Evolutionary conservation across 2,113 vertebrate genomes (phyloP), one percentile per base, ranked within the genome.

Genomic region (Alethe castanea): DNA sequence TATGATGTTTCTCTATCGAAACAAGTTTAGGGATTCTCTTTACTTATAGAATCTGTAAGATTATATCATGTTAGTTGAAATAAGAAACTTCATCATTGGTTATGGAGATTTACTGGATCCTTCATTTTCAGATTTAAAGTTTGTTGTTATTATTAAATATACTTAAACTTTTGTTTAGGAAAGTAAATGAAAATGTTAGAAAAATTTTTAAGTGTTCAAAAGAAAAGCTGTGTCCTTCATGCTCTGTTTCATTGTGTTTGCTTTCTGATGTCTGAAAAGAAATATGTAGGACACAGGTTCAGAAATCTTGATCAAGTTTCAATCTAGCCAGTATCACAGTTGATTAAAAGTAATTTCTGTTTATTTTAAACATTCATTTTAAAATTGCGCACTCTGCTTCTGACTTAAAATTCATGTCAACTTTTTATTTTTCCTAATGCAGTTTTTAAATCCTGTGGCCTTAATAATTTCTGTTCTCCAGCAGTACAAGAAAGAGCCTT

Each of bases 311-410:
- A 48, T 65, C 28, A 57, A 66, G 19, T 85, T 74, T 61, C 25
- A 61, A 8, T 48, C n/a, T 40, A 65, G 31, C 10, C 8, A 53
- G 5, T 79, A 78, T 74, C 57, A 54, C 11, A 79, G 42, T 31
- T 62, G 9, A 42, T 71, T 62, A 31, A 14, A 88, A 90, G 24
- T 45, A 81, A 19, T 35, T 81, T 69, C 25, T 73, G 29, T 54
- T 61, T 25, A 19, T 54, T 91, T 89, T 81, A 87, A 78, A 72
- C 18, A 7, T 81, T 60, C 9, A 29, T 70, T 94, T 95, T 79
- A 25, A 53, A 90, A 78, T 31, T 48, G 4, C 48, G 12, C 8
- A 10, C 33, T 94, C 9, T 57, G 36, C 19, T 81, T 61, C 29
- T 70, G 14, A 52, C 57, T 81, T 67, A 50, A 56, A 83, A 72